Percentiles rank a stretch among this genome's conserved stretches.
phyloP scores from a whole-genome alignment of 2,113 vertebrate species.

The Nasalis larvatus region DNA sequence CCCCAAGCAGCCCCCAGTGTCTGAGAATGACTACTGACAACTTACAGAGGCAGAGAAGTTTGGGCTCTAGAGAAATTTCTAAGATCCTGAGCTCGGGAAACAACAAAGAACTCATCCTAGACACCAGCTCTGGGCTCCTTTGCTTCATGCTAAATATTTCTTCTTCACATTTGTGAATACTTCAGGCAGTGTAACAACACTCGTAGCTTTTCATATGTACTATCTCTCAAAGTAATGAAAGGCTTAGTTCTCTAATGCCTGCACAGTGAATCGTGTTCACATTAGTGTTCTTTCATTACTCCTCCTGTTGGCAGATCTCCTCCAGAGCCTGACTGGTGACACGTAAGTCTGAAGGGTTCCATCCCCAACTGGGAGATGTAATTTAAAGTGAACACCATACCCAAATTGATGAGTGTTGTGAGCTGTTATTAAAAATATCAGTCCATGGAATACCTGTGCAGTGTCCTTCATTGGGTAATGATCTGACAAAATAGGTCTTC shows the following conservation, averaged over 20 bases:
- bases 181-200: not conserved
- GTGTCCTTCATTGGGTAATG: not conserved
- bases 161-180: not conserved
- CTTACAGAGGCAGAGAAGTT: not conserved
- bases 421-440: not conserved
- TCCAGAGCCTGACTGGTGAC: not conserved
- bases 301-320: not conserved
- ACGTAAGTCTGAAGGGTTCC: not conserved
- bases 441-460: not conserved
- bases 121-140: not conserved
- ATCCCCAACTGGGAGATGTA: not conserved
- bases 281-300: fast-evolving
- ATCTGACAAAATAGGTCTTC: not conserved
- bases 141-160: not conserved
- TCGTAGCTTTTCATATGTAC: not conserved
- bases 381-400: not conserved
- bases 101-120: not conserved
- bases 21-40: not conserved
- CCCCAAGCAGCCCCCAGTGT: not conserved
- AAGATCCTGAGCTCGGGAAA: not conserved
- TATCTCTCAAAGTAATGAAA: too few species aligned
- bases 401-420: not conserved
- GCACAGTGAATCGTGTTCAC: fast-evolving
- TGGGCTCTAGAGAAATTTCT: not conserved
- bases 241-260: not conserved